Evolutionary conservation across 2,888 invertebrate genomes (phyloP), one percentile per base, ranked within the genome.

Genomic region (Philaethria dido): DNA sequence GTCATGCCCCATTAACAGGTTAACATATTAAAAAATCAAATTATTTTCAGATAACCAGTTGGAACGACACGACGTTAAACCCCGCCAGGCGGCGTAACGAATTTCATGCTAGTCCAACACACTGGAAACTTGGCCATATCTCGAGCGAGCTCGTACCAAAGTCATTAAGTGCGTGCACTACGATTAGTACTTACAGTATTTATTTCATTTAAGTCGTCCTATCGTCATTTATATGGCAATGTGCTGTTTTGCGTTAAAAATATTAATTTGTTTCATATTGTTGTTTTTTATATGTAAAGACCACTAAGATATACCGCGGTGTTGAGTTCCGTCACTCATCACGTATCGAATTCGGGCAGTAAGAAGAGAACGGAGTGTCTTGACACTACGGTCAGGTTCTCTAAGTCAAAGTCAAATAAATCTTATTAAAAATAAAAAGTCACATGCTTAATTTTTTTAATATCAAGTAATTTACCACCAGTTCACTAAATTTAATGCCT

Each of bases 181-280:
- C 77, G 73, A 74, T 72, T 86, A 89, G 91, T 92, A 91, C 91
- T 92, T 91, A 92, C 92, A 92, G 92, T 92, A 92, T 92, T 92
- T 92, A 91, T 91, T 91, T 89, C 77, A 82, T 85, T 86, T 89
- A 89, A 83, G 84, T 84, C 13, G 83, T 84, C 71, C 69, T 78
- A 20, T 33, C 14, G 22, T 50, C 29, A 33, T 33, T 48, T 48
- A 48, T 29, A 14, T 45, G 44, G 45, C 60, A 60, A 60, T 60
- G 47, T 18, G 11, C 20, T 33, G 18, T 39, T 57, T 39, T n/a
- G 9, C 2, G 9, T 55, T 8, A 3, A 20, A 55, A 20, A 18
- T 9, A 0, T 52, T 11, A 33, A 16, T 29, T 29, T 52, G 2
- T 9, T 29, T 29, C 3, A 4, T 6, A 29, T 3, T 29, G 6